Percentiles rank a stretch among this genome's conserved stretches.
These are phyloP conservation scores for Lepidonotus clava DNA, from an alignment of 2,888 invertebrate species.

Conservation along the genomic window DNA sequence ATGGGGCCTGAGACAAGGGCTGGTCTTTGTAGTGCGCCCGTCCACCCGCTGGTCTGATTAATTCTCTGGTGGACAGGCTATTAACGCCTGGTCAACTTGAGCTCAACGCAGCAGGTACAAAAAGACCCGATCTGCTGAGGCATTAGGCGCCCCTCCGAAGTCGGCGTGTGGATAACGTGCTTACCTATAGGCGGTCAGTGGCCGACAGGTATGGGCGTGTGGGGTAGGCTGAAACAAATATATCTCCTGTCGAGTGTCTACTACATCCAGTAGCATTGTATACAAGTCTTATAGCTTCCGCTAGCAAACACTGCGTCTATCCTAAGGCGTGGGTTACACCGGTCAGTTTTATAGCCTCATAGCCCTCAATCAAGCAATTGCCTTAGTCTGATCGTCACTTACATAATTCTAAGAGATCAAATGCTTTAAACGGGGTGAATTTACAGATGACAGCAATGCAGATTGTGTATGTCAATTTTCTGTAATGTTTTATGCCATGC, in stretches of 20 bases:
- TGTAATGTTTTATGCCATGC: too few species aligned
- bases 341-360: too few species aligned
- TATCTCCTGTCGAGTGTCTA: neutral
- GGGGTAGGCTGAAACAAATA: neutral
- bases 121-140: neutral
- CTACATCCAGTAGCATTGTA: neutral
- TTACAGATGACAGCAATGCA: too few species aligned
- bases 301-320: neutral
- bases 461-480: too few species aligned
- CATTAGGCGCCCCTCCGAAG: neutral
- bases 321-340: too few species aligned
- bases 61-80: neutral
- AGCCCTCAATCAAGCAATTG: too few species aligned
- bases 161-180: neutral
- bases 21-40: neutral
- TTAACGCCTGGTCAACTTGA: neutral
- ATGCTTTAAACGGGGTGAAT: too few species aligned
- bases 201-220: conserved; percentile 19
- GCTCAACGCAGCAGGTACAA: neutral
- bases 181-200: neutral
- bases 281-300: neutral
- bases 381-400: too few species aligned
- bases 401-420: too few species aligned
- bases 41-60: neutral
- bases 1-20: conserved; percentile 11